Percentiles rank a stretch among this genome's conserved stretches.
Evolutionary conservation across 2,888 invertebrate species (phyloP).

Genomic region (Coelopa pilipes): DNA sequence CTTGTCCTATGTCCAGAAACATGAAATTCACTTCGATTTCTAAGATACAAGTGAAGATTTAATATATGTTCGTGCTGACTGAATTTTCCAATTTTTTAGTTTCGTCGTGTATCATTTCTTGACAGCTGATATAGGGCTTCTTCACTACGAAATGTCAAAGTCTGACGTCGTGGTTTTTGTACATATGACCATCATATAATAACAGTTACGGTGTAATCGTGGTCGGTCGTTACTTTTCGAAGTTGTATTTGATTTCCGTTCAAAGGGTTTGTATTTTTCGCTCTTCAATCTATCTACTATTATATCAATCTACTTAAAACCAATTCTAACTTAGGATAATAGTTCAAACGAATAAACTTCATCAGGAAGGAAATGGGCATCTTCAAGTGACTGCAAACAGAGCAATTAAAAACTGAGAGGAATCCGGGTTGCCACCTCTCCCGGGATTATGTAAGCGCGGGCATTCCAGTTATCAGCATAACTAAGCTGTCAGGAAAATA

Average conservation of each 20-base stretch:
- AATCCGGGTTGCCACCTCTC: no score
- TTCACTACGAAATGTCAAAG: neutral
- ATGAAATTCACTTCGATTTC: conserved; percentile 1
- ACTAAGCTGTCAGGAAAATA: conserved; percentile 18
- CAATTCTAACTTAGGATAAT: no score
- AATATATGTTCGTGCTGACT: neutral
- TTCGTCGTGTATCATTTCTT: neutral
- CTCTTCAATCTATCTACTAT: no score
- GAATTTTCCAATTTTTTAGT: conserved; percentile 5
- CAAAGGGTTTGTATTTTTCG: no score
- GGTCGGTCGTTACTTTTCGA: neutral
- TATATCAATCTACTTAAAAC: no score
- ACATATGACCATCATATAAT: neutral
- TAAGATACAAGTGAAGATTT: neutral
- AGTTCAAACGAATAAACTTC: no score
- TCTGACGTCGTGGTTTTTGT: conserved; percentile 3
- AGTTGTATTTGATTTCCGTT: no score
- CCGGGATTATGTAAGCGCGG: conserved; percentile 16
- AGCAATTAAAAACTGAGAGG: no score
- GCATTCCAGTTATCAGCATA: neutral
- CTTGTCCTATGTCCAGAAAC: no score
- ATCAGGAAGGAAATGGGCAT: no score
- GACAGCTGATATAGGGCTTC: conserved; percentile 10
- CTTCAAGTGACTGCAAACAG: no score
- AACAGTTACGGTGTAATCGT: neutral